Base-by-base conservation (phyloP, 2,797 vertebrate genomes). In the Novumbra hubbsi region DNA sequence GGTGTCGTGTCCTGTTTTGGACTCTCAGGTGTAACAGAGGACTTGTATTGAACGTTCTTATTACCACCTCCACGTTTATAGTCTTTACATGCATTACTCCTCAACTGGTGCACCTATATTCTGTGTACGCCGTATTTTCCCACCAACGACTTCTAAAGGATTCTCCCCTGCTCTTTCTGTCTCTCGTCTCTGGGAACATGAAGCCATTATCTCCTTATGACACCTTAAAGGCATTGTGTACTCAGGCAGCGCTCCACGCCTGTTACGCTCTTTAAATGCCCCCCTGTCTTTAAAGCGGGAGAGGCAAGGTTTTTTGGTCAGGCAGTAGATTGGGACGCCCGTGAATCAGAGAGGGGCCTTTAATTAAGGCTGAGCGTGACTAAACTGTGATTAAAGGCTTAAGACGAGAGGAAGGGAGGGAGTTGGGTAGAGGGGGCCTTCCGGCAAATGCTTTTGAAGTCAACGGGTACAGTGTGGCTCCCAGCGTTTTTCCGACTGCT, bases 371-470 rank as follows among this genome's bases (percentile, higher is more conserved):
- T 89, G 87, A 89, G 92, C 89, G 87, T 93, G 94, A 93, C 92
- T 94, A 92, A 94, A 93, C 91, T 91, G 90, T 92, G 89, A 94
- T 94, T 94, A 93, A 93, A 91, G 92, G 90, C 90, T 91, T 91
- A 89, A 84, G 85, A 82, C 27, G 78, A 82, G 83, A 41, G 30
- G 19, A 60, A 63, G 49, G 57, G 4, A 89, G 76, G 82, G 85
- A 63, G 24, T 28, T 45, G 65, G 63, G 68, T 21, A 55, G 68
- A 76, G 78, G 74, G 79, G 62, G 68, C 71, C 85, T 91, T 90
- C 87, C 85, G 85, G 87, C 86, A 81, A 74, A 50, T 24, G 79
- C 80, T 89, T 94, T 94, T 93, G 92, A 94, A 90, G 91, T 83
- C 76, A 77, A 78, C 73, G 74, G 88, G 86, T 89, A 88, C 88